Evolutionary conservation across 2,888 invertebrate species (phyloP).

Genomic region (Eupithecia abbreviata): DNA sequence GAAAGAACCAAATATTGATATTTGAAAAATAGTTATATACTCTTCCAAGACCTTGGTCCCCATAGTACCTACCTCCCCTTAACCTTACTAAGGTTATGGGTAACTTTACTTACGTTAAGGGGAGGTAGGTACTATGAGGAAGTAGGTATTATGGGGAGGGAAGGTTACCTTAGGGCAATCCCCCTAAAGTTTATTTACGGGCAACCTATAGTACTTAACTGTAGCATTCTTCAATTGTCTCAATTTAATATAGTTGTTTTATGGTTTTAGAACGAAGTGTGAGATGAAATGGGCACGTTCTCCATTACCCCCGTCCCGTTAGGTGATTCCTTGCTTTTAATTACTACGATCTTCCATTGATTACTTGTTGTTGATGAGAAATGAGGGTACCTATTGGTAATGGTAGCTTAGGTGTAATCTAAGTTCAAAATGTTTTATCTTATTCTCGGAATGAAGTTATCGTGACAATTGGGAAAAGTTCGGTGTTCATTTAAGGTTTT

Average conservation of each 20-base stretch:
- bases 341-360: constrained; percentile 18
- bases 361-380: constrained; percentile 26
- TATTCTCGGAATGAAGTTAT: neutral
- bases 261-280: constrained; percentile 65
- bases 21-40: neutral
- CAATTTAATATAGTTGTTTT: constrained; percentile 57
- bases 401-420: neutral
- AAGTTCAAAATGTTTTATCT: neutral
- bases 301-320: constrained; percentile 52
- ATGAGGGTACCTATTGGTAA: constrained; percentile 10
- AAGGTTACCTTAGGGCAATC: neutral
- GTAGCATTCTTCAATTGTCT: constrained; percentile 41
- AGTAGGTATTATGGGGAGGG: too few species aligned
- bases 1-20: neutral
- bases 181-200: neutral
- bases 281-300: constrained; percentile 67
- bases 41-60: neutral
- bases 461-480: neutral
- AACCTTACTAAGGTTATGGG: neutral
- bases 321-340: constrained; percentile 38
- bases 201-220: constrained; percentile 18
- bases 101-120: too few species aligned
- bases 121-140: too few species aligned
- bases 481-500: neutral
- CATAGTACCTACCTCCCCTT: neutral